Conservation (phyloP, 2,113 vertebrate genomes). For the Columba janthina region DNA sequence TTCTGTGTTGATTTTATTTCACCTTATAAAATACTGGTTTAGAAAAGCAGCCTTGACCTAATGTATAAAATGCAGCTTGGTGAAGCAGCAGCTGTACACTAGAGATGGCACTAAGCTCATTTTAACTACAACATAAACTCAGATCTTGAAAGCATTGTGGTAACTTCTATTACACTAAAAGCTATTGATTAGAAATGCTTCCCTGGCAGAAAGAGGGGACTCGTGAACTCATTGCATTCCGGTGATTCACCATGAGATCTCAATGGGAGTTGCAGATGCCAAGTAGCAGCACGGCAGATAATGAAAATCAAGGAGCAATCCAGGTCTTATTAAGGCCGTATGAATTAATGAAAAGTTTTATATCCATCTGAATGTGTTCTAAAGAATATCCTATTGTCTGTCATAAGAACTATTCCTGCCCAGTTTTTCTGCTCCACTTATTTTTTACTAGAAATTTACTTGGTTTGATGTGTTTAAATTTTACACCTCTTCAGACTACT, state of each 20-base stretch:
- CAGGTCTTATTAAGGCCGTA: not conserved
- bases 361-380: not conserved
- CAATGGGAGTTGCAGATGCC: not conserved
- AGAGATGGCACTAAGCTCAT: conserved; percentile 12
- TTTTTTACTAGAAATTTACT: not conserved
- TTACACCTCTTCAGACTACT: not conserved
- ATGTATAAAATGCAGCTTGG: not conserved
- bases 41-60: not conserved
- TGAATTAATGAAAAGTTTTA: not conserved
- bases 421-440: not conserved
- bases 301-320: not conserved
- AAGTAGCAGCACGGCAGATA: not conserved
- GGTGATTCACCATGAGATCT: not conserved
- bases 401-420: not conserved
- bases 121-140: conserved; percentile 4
- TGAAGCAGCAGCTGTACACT: not conserved
- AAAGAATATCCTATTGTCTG: not conserved
- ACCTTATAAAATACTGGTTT: not conserved
- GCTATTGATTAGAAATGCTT: conserved; percentile 30
- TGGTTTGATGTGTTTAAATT: not conserved
- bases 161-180: conserved; percentile 47
- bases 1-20: not conserved
- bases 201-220: not conserved
- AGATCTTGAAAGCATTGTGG: not conserved
- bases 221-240: not conserved